phyloP scores from a whole-genome alignment of 2,113 vertebrate genomes.

The Malurus elegans region DNA sequence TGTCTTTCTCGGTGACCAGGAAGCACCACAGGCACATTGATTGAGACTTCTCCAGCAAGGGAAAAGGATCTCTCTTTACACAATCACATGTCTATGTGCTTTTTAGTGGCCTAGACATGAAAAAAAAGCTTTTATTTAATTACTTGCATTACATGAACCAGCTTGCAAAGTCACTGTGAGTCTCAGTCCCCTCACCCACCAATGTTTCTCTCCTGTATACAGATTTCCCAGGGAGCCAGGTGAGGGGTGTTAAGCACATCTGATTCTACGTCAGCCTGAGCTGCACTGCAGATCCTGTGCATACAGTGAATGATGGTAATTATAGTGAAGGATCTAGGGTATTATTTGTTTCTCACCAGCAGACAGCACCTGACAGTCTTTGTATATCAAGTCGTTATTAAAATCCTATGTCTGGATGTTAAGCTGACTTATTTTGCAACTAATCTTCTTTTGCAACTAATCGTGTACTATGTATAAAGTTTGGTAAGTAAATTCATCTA shows the following conservation, averaged over 20 bases:
- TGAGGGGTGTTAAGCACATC: neutral
- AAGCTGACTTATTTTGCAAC: conserved; percentile 69
- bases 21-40: fast-evolving
- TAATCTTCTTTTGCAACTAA: conserved; percentile 72
- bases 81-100: fast-evolving
- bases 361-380: conserved; percentile 64
- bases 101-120: neutral
- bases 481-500: conserved; percentile 70
- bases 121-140: neutral
- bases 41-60: neutral
- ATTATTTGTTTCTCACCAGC: conserved; percentile 65
- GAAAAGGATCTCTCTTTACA: neutral
- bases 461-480: conserved; percentile 64
- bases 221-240: neutral
- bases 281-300: neutral
- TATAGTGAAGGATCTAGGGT: conserved; percentile 51
- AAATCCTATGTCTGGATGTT: conserved; percentile 61
- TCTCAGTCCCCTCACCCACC: neutral
- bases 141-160: fast-evolving
- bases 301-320: conserved; percentile 53
- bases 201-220: fast-evolving
- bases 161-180: neutral
- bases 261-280: neutral
- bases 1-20: neutral
- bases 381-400: conserved; percentile 70